Evolutionary conservation across 1,140 invertebrate species (phyloP), one percentile per base, ranked within the genome.

Genomic region (Papilio glaucus): DNA sequence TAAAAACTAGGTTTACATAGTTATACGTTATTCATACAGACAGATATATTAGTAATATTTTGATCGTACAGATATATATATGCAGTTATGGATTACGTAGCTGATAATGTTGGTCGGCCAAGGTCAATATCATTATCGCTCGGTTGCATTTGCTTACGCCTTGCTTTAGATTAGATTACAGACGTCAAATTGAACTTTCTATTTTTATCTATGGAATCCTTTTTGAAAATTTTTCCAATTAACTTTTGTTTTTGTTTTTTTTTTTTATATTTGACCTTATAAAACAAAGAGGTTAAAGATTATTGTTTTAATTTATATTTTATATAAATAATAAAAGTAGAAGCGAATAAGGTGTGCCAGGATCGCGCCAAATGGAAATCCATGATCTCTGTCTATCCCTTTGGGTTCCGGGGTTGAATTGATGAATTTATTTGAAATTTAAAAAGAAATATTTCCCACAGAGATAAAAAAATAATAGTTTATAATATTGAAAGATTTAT

Each of bases 41-140:
- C 10, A 57, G 4, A 10, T 15, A 53, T 57, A 9, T 26, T 26
- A 24, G 0, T 9, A 12, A 24, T 53, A 53, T 24, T 57, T 26
- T 57, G 21, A 12, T 26, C 29, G 6, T 33, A 33, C 29, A 33
- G 29, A 33, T 33, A 33, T 33, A 33, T 39, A 8, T 8, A 39
- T 49, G 18, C 10, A 45, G 42, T 8, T 45, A 41, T 15, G 21
- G 29, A 33, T 24, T 13, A 41, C 24, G 21, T 24, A 53, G 45
- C 45, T 53, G 49, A 53, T 53, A 53, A 53, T 49, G 49, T 53
- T 24, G 49, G 24, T 53, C 49, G 49, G 49, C 49, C 49, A 53
- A 53, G 49, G 49, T 53, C 49, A 24, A 6, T 53, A 24, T 53
- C 49, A 53, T 53, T 53, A 53, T 53, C 49, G 10, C 49, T 9